Evolutionary conservation across 2,888 invertebrate genomes (phyloP), one percentile per base, ranked within the genome.

Genomic region (Vanessa cardui): DNA sequence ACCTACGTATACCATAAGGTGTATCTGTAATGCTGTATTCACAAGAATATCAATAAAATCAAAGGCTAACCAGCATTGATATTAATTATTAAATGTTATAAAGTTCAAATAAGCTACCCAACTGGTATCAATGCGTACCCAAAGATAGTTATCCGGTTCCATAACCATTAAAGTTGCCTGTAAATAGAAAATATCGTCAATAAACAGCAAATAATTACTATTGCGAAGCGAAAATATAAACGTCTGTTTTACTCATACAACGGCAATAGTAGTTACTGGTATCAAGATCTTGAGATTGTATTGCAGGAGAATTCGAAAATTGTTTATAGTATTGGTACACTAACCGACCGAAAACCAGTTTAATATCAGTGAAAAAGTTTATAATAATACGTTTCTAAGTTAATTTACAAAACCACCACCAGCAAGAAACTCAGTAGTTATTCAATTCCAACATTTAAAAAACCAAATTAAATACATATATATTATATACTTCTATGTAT

Each of bases 181-280:
- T 18, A 33, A 39, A 56, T 26, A 56, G 56, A 39, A 56, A 56
- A 33, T 39, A 39, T 56, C 56, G 16, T 39, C 56, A 56, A 56
- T 56, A 56, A 56, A 56, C 39, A 56, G 16, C 6, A 54, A 33
- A 54, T 54, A 31, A 56, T 39, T 54, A 54, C 52, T 26, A 26
- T 54, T 54, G 52, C 26, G 15, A 26, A 31, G 52, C 16, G 52
- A 54, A 31, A 54, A 26, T 54, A 26, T 49, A 54, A 54, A 54
- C 52, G 52, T 31, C 52, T 54, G 52, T 54, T 54, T 54, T 54
- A 31, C 16, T 54, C 52, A 31, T 31, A n/a, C 26, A 54, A 26
- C 52, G 16, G 16, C 26, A 7, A 26, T 15, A 15, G 50, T 50
- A 21, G 20, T 50, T 21, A 50, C 31, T 54, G 2, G 52, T 54